Evolutionary conservation across 2,797 vertebrate genomes (phyloP).

Genomic region (Emydoidea blandingii): DNA sequence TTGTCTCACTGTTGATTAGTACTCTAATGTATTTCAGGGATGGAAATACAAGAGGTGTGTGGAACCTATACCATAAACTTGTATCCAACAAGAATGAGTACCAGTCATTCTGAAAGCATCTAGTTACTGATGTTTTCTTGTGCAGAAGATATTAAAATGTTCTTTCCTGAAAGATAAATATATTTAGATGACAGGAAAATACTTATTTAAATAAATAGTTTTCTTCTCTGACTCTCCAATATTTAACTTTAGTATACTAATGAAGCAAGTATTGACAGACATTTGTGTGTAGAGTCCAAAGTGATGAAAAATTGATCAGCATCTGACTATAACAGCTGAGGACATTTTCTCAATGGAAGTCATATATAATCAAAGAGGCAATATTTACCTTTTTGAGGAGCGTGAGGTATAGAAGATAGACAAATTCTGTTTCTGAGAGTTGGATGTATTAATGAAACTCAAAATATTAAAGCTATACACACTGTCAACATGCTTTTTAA

Average conservation of each 20-base stretch:
- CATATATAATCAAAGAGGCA: background rate
- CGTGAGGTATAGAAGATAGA: background rate
- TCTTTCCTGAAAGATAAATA: background rate
- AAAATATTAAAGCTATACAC: background rate
- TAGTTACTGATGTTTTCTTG: background rate
- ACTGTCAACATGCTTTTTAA: background rate
- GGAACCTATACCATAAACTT: background rate
- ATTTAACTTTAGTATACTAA: background rate
- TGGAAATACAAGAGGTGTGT: background rate
- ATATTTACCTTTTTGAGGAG: background rate
- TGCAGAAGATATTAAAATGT: background rate
- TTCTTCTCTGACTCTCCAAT: background rate
- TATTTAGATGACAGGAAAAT: background rate
- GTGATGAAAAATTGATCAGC: background rate
- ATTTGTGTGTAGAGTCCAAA: background rate
- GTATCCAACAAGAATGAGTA: background rate
- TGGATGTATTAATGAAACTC: background rate
- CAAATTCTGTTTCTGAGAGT: background rate
- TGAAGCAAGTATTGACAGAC: background rate
- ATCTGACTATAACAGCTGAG: background rate
- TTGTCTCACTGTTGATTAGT: background rate
- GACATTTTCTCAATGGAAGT: background rate
- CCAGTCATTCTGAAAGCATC: fast-evolving
- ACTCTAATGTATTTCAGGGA: background rate
- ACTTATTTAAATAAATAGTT: background rate